phyloP scores from a whole-genome alignment of 2,797 vertebrate species.

The Ptychobarbus kaznakovi region DNA sequence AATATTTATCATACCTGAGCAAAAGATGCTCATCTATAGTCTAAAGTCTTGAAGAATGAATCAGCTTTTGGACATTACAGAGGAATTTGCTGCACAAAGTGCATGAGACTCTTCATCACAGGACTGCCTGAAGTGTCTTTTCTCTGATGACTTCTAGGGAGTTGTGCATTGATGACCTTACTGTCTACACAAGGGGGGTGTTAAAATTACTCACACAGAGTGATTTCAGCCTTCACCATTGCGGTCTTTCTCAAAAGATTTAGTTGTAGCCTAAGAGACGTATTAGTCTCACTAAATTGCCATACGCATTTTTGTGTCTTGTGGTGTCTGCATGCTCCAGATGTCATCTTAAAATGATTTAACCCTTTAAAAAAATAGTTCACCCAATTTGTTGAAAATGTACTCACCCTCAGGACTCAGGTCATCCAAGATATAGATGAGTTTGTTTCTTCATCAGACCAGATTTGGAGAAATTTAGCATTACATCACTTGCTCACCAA shows the following conservation, averaged over 20 bases:
- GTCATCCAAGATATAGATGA: not conserved
- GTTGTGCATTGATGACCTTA: conserved; percentile 40
- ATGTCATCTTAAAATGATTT: not conserved
- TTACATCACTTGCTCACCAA: not conserved
- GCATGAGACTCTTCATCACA: conserved; percentile 33
- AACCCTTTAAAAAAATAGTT: not conserved
- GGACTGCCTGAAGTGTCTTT: not conserved
- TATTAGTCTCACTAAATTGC: conserved; percentile 7
- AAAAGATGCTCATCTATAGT: not conserved
- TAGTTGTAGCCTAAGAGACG: not conserved
- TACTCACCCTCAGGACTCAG: not conserved
- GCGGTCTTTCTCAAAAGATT: conserved; percentile 23
- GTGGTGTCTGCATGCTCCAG: not conserved
- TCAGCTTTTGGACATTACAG: not conserved
- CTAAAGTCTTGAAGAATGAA: conserved; percentile 1
- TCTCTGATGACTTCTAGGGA: conserved; percentile 41
- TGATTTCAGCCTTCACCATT: conserved; percentile 1
- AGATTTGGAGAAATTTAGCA: not conserved
- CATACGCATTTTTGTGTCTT: not conserved
- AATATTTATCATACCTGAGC: not conserved
- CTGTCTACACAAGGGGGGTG: conserved; percentile 9
- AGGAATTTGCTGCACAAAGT: conserved; percentile 25
- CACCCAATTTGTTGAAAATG: not conserved
- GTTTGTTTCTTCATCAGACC: not conserved
- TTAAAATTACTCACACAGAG: conserved; percentile 40